A percentile compares a stretch with the other conserved stretches of the same genome.
Evolutionary conservation across 2,113 vertebrate genomes (phyloP).

Genomic region (Tamias sibiricus): DNA sequence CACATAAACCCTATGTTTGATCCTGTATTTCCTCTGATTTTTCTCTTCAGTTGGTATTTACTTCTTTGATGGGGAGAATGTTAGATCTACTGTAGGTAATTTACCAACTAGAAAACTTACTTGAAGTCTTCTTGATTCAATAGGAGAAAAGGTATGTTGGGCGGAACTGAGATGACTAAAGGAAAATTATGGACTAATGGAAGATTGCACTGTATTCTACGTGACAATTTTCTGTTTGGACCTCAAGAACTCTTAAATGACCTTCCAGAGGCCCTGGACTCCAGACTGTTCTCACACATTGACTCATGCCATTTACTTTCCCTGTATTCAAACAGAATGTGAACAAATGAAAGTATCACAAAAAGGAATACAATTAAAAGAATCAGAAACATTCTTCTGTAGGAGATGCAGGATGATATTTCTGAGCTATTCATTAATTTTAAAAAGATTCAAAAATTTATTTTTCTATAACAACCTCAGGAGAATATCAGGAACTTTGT

Average conservation of each 20-base stretch:
- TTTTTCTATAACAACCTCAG: constrained; percentile 53
- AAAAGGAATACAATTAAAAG: constrained; percentile 62
- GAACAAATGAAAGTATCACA: constrained; percentile 54
- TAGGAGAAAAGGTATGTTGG: neutral
- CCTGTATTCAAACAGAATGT: constrained; percentile 22
- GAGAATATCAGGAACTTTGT: constrained; percentile 6
- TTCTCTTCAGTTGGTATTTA: neutral
- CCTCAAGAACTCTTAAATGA: neutral
- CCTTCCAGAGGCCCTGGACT: neutral
- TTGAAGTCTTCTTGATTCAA: constrained; percentile 38
- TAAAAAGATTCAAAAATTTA: constrained; percentile 55
- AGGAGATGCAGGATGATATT: neutral
- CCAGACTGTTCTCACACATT: neutral
- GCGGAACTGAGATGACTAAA: neutral
- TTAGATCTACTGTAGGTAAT: neutral
- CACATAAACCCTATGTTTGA: neutral
- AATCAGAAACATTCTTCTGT: constrained; percentile 24
- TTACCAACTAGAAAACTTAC: constrained; percentile 3
- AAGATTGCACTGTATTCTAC: neutral
- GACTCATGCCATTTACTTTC: constrained; percentile 26
- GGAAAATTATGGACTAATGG: constrained; percentile 1
- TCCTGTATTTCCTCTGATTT: neutral
- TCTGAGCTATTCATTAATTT: constrained; percentile 54
- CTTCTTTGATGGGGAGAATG: neutral
- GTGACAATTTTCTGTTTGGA: neutral